These are phyloP conservation scores for Salvelinus fontinalis DNA, from an alignment of 2,113 vertebrate genomes.

Conservation along the genomic window DNA sequence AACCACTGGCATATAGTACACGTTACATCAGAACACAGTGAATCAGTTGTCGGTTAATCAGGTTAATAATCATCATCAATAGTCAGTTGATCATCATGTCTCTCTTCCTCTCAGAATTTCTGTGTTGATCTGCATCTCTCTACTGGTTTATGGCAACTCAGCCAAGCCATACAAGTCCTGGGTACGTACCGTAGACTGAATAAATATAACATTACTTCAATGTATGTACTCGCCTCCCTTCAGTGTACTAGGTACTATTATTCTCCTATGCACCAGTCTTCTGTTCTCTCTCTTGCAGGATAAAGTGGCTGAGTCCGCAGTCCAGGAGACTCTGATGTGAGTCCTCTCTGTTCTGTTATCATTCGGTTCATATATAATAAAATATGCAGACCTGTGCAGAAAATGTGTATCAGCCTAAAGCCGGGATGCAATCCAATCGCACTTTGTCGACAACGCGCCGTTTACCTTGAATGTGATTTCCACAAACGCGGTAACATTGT, in stretches of 20 bases:
- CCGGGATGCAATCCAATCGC: no score
- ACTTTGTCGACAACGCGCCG: no score
- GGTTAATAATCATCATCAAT: no score
- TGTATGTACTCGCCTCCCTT: no score
- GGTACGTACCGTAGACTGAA: conserved; percentile 58
- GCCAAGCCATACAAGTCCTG: conserved; percentile 61
- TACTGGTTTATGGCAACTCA: conserved; percentile 52
- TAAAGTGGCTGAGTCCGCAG: conserved; percentile 37
- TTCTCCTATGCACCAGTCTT: background rate
- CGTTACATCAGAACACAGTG: no score
- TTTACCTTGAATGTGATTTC: no score
- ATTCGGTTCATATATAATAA: no score
- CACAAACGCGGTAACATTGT: no score
- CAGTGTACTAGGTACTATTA: background rate
- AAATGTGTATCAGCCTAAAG: no score
- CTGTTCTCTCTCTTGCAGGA: conserved; percentile 46
- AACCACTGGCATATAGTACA: no score
- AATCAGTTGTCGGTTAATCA: no score
- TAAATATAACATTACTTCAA: background rate
- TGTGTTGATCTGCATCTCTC: conserved; percentile 50
- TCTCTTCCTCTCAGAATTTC: conserved; percentile 52
- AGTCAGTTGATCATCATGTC: background rate
- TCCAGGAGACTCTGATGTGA: conserved; percentile 64
- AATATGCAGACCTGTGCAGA: no score
- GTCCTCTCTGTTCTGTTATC: conserved; percentile 22